Percentiles rank a stretch among this genome's conserved stretches.
These are phyloP conservation scores for Taenaris catops DNA, from an alignment of 2,888 invertebrate genomes.

Conservation along the genomic window DNA sequence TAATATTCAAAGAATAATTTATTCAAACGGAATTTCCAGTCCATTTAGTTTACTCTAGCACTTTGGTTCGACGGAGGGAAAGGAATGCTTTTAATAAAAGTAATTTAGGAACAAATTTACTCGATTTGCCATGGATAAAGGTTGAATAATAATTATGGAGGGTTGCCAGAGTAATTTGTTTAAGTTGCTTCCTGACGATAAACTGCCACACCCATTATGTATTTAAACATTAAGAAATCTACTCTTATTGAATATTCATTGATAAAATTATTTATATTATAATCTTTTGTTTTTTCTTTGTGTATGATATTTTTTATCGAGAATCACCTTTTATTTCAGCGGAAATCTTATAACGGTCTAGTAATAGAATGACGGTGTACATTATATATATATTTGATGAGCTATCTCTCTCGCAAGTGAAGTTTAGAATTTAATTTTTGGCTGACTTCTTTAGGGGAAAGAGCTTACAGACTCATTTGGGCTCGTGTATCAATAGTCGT, in stretches of 20 bases:
- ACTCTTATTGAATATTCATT: slow-evolving; percentile 11
- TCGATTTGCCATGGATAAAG: slow-evolving; percentile 63
- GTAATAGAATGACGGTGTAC: too few species aligned
- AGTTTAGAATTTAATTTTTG: too few species aligned
- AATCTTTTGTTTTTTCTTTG: not conserved
- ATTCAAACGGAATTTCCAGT: slow-evolving; percentile 67
- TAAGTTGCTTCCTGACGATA: slow-evolving; percentile 39
- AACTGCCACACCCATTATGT: slow-evolving; percentile 16
- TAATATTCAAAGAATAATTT: slow-evolving; percentile 59
- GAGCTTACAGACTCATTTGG: too few species aligned
- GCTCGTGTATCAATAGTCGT: too few species aligned
- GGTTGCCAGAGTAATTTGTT: slow-evolving; percentile 47
- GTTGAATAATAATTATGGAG: slow-evolving; percentile 66
- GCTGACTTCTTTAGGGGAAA: too few species aligned
- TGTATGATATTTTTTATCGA: too few species aligned
- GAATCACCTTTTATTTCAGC: too few species aligned
- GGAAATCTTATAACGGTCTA: too few species aligned
- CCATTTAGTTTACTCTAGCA: slow-evolving; percentile 72
- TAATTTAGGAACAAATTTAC: slow-evolving; percentile 69
- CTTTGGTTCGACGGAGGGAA: slow-evolving; percentile 61
- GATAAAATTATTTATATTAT: slow-evolving; percentile 3
- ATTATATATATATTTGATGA: too few species aligned
- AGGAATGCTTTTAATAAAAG: slow-evolving; percentile 74
- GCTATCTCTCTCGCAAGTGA: too few species aligned
- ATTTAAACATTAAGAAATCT: slow-evolving; percentile 18